A percentile compares a stretch with the other conserved stretches of the same genome.
Conservation (phyloP, 2,797 vertebrate genomes). For the Rhynchonycteris naso region DNA sequence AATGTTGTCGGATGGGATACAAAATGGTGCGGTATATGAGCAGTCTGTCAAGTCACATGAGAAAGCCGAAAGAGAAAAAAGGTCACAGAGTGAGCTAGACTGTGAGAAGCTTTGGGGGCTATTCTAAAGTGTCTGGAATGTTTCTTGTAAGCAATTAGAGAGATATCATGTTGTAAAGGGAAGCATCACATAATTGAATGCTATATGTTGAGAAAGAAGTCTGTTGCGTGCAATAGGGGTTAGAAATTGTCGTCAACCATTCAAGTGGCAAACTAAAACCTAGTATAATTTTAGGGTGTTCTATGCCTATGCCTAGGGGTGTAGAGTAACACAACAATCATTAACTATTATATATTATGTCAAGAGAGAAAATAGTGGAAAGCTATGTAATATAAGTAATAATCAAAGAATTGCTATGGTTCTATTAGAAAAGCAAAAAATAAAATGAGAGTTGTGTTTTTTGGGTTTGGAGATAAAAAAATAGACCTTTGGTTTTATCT, state of each 20-base stretch:
- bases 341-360: background rate
- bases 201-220: constrained; percentile 32
- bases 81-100: background rate
- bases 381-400: background rate
- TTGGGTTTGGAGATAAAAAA: background rate
- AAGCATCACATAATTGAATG: constrained; percentile 59
- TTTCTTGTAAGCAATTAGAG: constrained; percentile 63
- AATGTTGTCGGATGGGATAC: accelerated
- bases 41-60: background rate
- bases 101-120: background rate
- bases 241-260: background rate
- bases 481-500: background rate
- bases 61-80: background rate
- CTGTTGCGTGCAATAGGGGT: background rate
- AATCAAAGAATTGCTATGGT: background rate
- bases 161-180: constrained; percentile 47
- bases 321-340: background rate
- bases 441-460: background rate
- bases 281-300: background rate
- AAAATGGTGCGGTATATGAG: background rate
- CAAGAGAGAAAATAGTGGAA: background rate
- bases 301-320: background rate
- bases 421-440: background rate
- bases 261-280: background rate
- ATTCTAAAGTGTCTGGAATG: constrained; percentile 54